phyloP scores from a whole-genome alignment of 37 sponge, comb jelly and placozoan species.

The Haliclona indistincta region DNA sequence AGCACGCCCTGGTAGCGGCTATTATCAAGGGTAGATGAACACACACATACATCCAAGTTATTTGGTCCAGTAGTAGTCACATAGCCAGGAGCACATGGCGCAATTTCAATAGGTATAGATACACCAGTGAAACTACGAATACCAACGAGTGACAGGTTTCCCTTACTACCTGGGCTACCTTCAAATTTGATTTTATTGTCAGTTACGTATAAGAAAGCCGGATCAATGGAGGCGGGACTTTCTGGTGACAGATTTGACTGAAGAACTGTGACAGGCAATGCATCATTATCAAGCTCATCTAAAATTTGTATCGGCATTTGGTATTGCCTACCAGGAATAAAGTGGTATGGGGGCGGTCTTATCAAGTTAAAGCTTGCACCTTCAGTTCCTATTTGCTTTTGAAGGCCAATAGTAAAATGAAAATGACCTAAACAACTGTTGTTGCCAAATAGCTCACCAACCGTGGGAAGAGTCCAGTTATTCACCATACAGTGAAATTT shows the following conservation, averaged over 20 bases:
- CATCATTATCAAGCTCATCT: neutral
- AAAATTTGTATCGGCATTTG: neutral
- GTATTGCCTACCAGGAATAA: neutral
- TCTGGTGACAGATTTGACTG: neutral
- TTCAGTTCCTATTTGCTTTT: neutral
- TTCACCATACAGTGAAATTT: neutral
- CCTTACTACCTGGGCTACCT: neutral
- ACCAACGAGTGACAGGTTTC: neutral
- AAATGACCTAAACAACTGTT: neutral
- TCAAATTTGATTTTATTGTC: neutral
- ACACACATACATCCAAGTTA: no score
- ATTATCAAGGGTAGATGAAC: neutral
- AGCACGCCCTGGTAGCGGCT: neutral
- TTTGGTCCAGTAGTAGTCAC: neutral
- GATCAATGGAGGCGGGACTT: neutral
- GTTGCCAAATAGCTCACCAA: neutral
- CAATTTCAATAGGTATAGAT: neutral
- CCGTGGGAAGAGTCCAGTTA: neutral
- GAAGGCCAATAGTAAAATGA: neutral
- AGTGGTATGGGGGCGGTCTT: neutral
- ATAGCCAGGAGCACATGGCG: constrained; percentile 3
- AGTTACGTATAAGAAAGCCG: neutral
- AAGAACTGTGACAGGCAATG: neutral
- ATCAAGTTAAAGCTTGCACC: neutral
- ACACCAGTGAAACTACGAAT: neutral